Base-by-base conservation (phyloP, 2,888 invertebrate genomes). In the Dynastes grantii region DNA sequence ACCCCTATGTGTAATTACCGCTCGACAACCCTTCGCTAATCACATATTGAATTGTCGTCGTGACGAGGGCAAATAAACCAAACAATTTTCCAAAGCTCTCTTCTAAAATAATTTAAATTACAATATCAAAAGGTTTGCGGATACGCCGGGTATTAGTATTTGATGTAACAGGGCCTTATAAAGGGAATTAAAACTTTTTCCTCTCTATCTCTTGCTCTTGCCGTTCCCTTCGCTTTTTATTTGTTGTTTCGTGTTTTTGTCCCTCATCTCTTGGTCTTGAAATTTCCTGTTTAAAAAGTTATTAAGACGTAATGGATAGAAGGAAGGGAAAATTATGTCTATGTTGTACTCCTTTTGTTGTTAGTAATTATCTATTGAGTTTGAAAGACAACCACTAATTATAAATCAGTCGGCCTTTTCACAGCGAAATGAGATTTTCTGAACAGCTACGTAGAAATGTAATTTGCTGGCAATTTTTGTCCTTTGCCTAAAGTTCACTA, bases 31-130 rank as follows among this genome's bases (percentile, higher is more conserved):
- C 86, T 86, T 86, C 85, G 84, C 83, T 87, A 86, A 87, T 86
- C 87, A 86, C 85, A 85, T 85, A 87, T 87, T 87, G 86, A 87
- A 86, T 87, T 87, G 87, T 87, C 86, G 87, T 87, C 86, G 85
- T 58, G 68, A 32, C 73, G 84, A 68, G 68, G 83, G 85, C 84
- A 80, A 73, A 76, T 45, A 82, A 84, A 85, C 85, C 86, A 86
- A 87, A 87, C 87, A 86, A 84, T 85, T 87, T 85, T 85, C 77
- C 22, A 71, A 63, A 65, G 45, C 78, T 61, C 67, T 73, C 70
- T 75, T 70, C 76, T 65, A 80, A 81, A 78, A 81, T 81, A 79
- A 79, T 81, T 79, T 78, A 78, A 78, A 78, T 78, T 78, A 78
- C 78, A 73, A 73, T 78, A 78, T 78, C 78, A 78, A 78, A 78